phyloP scores from a whole-genome alignment of 2,797 vertebrate species.

The Clarias fuscus region DNA sequence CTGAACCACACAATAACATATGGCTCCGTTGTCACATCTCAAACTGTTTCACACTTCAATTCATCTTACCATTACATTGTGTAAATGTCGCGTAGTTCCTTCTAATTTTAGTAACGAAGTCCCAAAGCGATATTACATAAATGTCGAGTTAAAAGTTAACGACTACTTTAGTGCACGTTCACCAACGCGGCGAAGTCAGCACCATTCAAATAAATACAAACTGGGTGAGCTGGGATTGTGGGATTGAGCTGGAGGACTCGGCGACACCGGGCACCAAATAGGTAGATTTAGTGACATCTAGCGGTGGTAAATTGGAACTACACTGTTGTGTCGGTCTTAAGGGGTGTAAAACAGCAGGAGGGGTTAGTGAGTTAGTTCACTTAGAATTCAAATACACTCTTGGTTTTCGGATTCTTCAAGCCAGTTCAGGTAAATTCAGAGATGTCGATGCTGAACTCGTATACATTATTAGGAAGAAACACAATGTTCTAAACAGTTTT shows the following conservation, averaged over 20 bases:
- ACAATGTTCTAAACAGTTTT: neutral
- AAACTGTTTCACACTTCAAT: neutral
- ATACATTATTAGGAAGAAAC: neutral
- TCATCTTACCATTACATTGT: conserved; percentile 63
- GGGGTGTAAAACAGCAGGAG: no score
- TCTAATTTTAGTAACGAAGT: conserved; percentile 8
- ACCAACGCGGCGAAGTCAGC: conserved; percentile 33
- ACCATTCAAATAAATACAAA: conserved; percentile 78
- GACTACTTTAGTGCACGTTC: conserved; percentile 7
- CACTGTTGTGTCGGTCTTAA: neutral
- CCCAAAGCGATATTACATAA: conserved; percentile 33
- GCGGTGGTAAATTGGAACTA: conserved; percentile 47
- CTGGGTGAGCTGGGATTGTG: conserved; percentile 67
- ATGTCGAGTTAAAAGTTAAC: neutral
- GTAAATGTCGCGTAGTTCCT: conserved; percentile 19
- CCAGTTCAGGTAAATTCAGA: no score
- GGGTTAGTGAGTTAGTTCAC: no score
- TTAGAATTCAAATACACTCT: no score
- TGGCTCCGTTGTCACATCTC: neutral
- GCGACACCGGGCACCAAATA: neutral
- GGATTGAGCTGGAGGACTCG: conserved; percentile 61
- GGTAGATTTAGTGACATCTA: conserved; percentile 60
- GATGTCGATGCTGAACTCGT: neutral
- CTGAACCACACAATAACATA: conserved; percentile 16
- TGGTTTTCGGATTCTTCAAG: no score